Evolutionary conservation across 2,888 invertebrate species (phyloP), one percentile per base, ranked within the genome.

Genomic region (Cactoblastis cactorum): DNA sequence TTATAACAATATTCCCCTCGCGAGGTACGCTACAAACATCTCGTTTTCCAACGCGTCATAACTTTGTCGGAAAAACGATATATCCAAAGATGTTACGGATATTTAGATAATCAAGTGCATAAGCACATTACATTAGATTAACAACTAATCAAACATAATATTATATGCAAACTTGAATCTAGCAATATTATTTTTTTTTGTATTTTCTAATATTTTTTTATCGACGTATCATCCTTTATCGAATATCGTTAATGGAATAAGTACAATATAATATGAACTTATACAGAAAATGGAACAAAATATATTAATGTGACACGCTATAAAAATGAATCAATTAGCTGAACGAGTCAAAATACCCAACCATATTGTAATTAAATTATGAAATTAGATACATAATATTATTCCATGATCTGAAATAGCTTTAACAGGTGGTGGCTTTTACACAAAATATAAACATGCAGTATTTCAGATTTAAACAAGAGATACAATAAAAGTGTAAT

Each of bases 191-290:
- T 74, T 77, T 83, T 85, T 84, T 84, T 85, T 73, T 74, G 46
- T 54, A 66, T 79, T 83, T 84, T 82, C 67, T 66, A 63, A 61
- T 5, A 67, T 70, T 74, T 58, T 74, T 80, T 77, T 77, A 61
- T 80, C 69, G 74, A 76, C 71, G 77, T 82, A 78, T n/a, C n/a
- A n/a, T 80, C 70, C 73, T 82, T 86, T 86, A 86, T 80, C 73
- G 80, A 87, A 87, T 84, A 87, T 82, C 80, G 77, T 84, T 81
- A 83, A 83, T 86, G 80, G 78, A 79, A 84, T 88, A 89, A 86
- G 87, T 87, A 88, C 86, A 85, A 83, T 87, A 88, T 72, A 83
- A 77, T 73, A 83, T 83, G 81, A 77, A 81, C 78, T 78, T 80
- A 85, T 78, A 79, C 73, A 77, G 75, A 78, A 77, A 71, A 71